Base-by-base conservation (phyloP, 1,140 invertebrate species). In the Octopus sinensis region DNA sequence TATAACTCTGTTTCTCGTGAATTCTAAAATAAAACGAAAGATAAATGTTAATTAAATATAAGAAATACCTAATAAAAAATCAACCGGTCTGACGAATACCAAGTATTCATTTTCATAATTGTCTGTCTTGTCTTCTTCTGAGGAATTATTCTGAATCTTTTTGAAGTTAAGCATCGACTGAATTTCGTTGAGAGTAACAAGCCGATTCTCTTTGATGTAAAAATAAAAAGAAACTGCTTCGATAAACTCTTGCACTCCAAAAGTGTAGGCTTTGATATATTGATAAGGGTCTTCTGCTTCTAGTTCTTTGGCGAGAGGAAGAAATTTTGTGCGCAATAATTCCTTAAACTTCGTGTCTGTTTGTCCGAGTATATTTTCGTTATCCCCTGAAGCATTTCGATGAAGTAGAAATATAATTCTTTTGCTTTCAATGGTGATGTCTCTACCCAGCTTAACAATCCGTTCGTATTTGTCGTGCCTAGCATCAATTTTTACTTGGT, bases 391-490 rank as follows among this genome's bases (percentile, higher is more conserved):
- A 53, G 92, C 91, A 77, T 94, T 91, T 53, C 95, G 94, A 87
- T 97, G 96, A 13, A 98, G 90, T 23, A 95, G 90, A 89, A 96
- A 97, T 81, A 98, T 98, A 17, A 95, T 94, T 83, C 96, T 92
- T 88, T 98, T 98, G 83, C 96, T 96, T 87, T 97, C 95, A 83
- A 97, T 96, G 4, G 95, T 97, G n/a, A 97, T 93, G 89, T 97
- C 96, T 76, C 96, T 91, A 82, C 95, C 94, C 1, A 95, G 89
- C 91, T 97, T 97, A 0, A 96, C 93, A 13, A 98, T 92, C 81
- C 95, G 91, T 88, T 98, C 96, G 88, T 95, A 93, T 85, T 95
- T 93, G 89, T 98, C 96, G 87, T 97, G 95, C 84, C 95, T 95
- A 0, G 92, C 90, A 86, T 96, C 96, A 7, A 97, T 91, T 86